Conservation (phyloP, 2,113 vertebrate species). For the Bujurquina vittata region DNA sequence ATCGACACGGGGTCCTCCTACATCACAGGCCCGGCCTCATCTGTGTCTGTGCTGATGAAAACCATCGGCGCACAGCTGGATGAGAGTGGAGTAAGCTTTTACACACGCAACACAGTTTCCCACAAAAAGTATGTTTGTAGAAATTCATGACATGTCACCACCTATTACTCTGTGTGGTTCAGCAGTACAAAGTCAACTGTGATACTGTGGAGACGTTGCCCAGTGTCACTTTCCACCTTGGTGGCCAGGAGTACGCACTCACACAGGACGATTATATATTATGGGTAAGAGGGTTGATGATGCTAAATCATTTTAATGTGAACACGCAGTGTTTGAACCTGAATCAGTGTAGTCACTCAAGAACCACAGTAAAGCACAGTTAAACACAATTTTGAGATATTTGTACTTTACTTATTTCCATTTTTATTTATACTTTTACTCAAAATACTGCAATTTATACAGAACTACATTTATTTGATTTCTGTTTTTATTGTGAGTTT, state of each 20-base stretch:
- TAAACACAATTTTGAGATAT: not conserved
- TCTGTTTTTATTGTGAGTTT: no score
- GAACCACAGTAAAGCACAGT: not conserved
- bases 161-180: conserved; percentile 8
- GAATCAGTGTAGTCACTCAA: not conserved
- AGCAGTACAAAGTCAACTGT: conserved; percentile 90
- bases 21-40: conserved; percentile 90
- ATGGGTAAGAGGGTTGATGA: conserved; percentile 78
- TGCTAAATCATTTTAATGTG: not conserved
- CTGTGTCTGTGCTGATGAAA: conserved; percentile 86
- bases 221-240: conserved; percentile 90
- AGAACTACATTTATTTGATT: not conserved
- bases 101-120: conserved; percentile 25
- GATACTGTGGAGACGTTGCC: conserved; percentile 86
- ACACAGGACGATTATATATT: conserved; percentile 87
- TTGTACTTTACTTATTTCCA: not conserved
- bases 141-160: not conserved
- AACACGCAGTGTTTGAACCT: not conserved
- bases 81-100: conserved; percentile 83
- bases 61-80: conserved; percentile 87
- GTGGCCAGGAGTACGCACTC: conserved; percentile 84
- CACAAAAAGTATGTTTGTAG: not conserved
- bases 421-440: not conserved
- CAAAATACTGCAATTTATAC: not conserved
- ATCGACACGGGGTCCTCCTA: conserved; percentile 94